These are phyloP conservation scores for Chrysemys picta DNA, from an alignment of 2,113 vertebrate species.

Conservation along the genomic window DNA sequence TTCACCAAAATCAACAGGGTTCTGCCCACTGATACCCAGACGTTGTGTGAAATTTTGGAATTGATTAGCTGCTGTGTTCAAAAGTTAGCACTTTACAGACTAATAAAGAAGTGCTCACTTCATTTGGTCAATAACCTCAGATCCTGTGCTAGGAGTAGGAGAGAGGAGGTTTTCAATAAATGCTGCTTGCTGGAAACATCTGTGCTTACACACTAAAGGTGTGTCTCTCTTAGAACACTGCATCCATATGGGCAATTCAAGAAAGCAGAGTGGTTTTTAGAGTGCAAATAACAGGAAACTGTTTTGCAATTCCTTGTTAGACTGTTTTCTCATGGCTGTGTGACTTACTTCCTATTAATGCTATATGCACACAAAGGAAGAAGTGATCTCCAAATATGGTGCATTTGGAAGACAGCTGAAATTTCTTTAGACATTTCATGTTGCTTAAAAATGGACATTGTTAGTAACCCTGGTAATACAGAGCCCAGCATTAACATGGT, in stretches of 20 bases:
- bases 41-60: neutral
- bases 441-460: neutral
- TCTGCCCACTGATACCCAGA: neutral
- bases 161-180: neutral
- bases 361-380: neutral
- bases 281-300: neutral
- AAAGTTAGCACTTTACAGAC: neutral
- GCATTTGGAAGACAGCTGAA: neutral
- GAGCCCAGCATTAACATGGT: neutral
- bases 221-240: neutral
- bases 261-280: neutral
- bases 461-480: neutral
- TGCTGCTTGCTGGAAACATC: neutral
- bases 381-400: neutral
- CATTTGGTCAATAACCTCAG: neutral
- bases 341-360: neutral
- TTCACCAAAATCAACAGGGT: neutral
- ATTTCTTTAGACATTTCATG: neutral
- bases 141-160: neutral
- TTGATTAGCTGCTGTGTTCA: neutral
- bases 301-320: neutral
- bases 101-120: neutral
- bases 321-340: neutral
- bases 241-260: neutral
- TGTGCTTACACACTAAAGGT: neutral